phyloP scores from a whole-genome alignment of 1,140 invertebrate genomes.

The Pseudomyrmex pallidus region DNA sequence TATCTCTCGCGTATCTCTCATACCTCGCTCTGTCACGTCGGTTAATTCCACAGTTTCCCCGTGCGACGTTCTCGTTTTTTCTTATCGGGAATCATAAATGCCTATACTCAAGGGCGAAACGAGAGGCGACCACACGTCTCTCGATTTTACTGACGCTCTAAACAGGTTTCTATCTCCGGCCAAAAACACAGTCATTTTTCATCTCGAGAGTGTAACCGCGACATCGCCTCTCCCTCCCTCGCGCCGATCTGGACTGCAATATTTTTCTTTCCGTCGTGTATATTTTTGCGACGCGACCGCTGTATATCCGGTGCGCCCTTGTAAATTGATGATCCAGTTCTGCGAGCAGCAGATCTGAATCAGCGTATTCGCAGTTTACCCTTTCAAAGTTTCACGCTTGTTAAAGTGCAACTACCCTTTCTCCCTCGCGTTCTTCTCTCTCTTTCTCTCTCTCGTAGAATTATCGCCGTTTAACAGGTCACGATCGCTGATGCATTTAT shows the following conservation, averaged over 20 bases:
- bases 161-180: constrained; percentile 49
- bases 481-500: constrained; percentile 43
- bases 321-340: constrained; percentile 70
- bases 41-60: constrained; percentile 65
- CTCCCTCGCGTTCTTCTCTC: neutral
- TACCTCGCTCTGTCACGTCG: constrained; percentile 8
- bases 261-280: constrained; percentile 26
- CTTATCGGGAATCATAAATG: constrained; percentile 69
- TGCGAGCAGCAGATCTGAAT: constrained; percentile 34
- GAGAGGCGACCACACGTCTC: constrained; percentile 24
- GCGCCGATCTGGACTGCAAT: neutral
- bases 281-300: constrained; percentile 28
- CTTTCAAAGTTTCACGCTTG: constrained; percentile 65
- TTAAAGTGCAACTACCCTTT: constrained; percentile 38
- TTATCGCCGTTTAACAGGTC: constrained; percentile 18
- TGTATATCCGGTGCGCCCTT: constrained; percentile 38
- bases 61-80: constrained; percentile 44
- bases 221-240: constrained; percentile 5
- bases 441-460: constrained; percentile 16
- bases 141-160: constrained; percentile 43
- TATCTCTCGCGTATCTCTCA: constrained; percentile 42
- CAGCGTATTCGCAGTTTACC: constrained; percentile 32
- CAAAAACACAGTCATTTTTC: constrained; percentile 67
- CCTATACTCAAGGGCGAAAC: constrained; percentile 42
- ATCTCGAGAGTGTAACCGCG: constrained; percentile 54